phyloP scores from a whole-genome alignment of 2,797 vertebrate genomes.

The Enteromius radiatus region DNA sequence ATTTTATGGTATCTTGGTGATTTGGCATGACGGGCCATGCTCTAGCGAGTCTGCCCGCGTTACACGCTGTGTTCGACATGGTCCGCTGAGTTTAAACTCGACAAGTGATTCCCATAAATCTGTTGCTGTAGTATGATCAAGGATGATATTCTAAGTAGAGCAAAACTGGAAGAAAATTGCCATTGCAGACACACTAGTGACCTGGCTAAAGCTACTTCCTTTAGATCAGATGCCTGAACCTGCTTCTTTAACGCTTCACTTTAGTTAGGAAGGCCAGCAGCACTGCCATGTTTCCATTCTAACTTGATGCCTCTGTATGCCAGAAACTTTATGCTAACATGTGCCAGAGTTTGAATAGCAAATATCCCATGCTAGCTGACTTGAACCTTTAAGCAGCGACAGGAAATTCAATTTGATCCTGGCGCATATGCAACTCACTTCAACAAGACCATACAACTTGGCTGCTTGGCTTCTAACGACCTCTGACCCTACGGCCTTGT shows the following conservation, averaged over 20 bases:
- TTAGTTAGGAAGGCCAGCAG: not conserved
- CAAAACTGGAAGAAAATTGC: constrained; percentile 10
- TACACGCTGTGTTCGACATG: constrained; percentile 65
- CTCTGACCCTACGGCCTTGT: constrained; percentile 37
- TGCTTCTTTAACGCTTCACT: constrained; percentile 15
- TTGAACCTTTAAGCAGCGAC: not conserved
- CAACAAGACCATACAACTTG: constrained; percentile 11
- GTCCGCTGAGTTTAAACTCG: constrained; percentile 68
- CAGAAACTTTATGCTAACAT: constrained; percentile 21
- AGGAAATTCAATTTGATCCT: constrained; percentile 7
- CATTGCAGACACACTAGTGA: constrained; percentile 58
- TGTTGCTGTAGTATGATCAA: constrained; percentile 67
- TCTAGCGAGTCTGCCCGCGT: constrained; percentile 65
- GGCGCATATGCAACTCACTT: constrained; percentile 12
- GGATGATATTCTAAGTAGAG: constrained; percentile 59
- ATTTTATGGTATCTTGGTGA: constrained; percentile 65
- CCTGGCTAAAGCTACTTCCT: constrained; percentile 57
- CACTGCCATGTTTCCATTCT: constrained; percentile 16
- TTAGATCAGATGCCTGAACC: constrained; percentile 22
- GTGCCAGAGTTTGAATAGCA: not conserved
- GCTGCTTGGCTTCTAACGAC: constrained; percentile 12
- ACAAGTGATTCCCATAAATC: constrained; percentile 74
- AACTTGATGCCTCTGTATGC: not conserved
- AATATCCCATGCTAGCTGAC: constrained; percentile 11
- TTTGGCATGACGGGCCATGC: constrained; percentile 68